A percentile compares a stretch with the other conserved stretches of the same genome.
phyloP scores from a whole-genome alignment of 2,888 invertebrate genomes.

The Ceraclea dissimilis region DNA sequence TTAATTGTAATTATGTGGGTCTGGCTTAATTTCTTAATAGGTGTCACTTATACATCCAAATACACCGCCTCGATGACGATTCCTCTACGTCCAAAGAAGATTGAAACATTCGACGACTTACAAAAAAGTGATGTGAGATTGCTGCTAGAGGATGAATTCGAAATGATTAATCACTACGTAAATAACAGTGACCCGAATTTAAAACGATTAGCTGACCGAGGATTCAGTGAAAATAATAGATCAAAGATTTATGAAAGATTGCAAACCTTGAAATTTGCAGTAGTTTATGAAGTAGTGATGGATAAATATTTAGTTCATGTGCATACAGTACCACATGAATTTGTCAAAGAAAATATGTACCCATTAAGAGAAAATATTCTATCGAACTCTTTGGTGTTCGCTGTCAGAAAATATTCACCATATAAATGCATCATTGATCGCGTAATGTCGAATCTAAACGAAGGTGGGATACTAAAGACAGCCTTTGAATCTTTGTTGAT shows the following conservation, averaged over 20 bases:
- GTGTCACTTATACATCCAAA: conserved; percentile 8
- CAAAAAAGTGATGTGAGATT: conserved; percentile 4
- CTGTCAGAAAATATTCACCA: conserved; percentile 11
- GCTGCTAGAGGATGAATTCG: conserved; percentile 2
- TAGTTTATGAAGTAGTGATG: conserved; percentile 11
- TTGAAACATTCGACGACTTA: conserved; percentile 11
- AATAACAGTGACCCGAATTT: conserved; percentile 5
- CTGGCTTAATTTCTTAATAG: conserved; percentile 9
- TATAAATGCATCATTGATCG: conserved; percentile 12
- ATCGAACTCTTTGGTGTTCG: conserved; percentile 9
- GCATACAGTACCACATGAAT: not conserved
- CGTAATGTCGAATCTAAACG: conserved; percentile 7
- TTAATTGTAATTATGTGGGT: conserved; percentile 7
- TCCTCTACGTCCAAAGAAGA: conserved; percentile 7
- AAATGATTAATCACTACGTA: not conserved
- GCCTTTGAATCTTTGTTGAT: not conserved
- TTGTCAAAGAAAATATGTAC: conserved; percentile 7
- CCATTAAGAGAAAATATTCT: conserved; percentile 1
- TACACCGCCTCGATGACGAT: conserved; percentile 12
- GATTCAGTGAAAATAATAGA: not conserved
- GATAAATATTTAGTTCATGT: conserved; percentile 6
- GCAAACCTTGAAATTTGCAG: not conserved
- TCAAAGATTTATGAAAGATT: not conserved
- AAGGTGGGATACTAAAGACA: conserved; percentile 11
- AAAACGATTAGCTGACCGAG: not conserved